Conservation (phyloP, 2,797 vertebrate species). For the Lacerta viridis region DNA sequence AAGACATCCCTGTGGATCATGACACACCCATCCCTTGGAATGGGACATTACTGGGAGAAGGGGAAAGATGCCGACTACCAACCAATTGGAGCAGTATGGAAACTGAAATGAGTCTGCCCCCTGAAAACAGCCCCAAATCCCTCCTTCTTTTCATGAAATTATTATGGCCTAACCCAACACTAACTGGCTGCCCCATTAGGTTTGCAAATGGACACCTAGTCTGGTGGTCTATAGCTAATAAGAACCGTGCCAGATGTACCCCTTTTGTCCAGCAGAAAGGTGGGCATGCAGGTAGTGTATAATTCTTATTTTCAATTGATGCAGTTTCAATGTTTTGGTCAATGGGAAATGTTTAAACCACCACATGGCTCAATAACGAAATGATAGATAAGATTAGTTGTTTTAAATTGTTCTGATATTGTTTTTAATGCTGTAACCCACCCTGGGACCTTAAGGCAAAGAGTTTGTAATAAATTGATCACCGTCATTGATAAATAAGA, state of each 20-base stretch:
- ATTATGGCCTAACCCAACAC: too few relatives aligned
- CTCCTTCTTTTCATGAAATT: background rate
- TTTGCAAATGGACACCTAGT: background rate
- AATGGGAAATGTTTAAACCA: background rate
- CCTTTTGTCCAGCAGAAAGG: background rate
- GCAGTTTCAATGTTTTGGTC: background rate
- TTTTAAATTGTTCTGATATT: too few relatives aligned
- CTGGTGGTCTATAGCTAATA: background rate
- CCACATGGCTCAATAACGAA: background rate
- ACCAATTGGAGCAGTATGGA: background rate
- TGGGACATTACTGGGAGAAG: background rate
- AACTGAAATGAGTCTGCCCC: background rate
- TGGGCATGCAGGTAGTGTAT: background rate
- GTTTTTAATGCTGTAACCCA: too few relatives aligned
- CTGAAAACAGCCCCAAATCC: background rate
- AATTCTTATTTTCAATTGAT: background rate
- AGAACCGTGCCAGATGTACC: background rate
- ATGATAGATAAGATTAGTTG: too few relatives aligned
- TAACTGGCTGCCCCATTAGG: background rate
- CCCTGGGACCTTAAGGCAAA: too few relatives aligned
- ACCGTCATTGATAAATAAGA: too few relatives aligned
- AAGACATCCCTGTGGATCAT: too few relatives aligned
- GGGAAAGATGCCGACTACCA: background rate
- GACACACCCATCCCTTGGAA: background rate
- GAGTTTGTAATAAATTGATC: too few relatives aligned